Conservation (phyloP, 2,113 vertebrate genomes). For the Puntigrus tetrazona region DNA sequence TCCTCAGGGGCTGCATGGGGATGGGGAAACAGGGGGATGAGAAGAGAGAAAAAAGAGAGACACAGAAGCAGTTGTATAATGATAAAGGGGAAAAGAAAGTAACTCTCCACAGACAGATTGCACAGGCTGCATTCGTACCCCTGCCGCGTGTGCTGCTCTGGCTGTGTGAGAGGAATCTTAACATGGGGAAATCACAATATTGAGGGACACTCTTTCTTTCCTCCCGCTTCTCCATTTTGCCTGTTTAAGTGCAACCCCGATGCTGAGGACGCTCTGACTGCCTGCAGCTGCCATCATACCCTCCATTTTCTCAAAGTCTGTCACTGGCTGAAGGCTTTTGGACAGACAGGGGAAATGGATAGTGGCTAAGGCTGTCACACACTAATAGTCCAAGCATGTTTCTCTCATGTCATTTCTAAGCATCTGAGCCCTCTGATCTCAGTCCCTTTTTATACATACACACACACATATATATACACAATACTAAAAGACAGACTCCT, state of each 20-base stretch:
- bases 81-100: constrained; percentile 23
- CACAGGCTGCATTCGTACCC: constrained; percentile 51
- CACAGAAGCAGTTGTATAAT: constrained; percentile 50
- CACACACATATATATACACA: too few species aligned
- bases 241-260: constrained; percentile 25
- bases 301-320: not conserved
- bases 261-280: not conserved
- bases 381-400: constrained; percentile 22
- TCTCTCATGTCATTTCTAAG: constrained; percentile 41
- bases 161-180: constrained; percentile 67
- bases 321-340: constrained; percentile 10
- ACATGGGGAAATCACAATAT: constrained; percentile 68
- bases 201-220: constrained; percentile 2
- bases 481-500: not conserved
- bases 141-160: constrained; percentile 53
- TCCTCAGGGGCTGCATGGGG: constrained; percentile 59
- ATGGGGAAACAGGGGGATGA: constrained; percentile 58
- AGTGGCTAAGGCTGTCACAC: constrained; percentile 26
- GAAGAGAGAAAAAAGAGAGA: constrained; percentile 56
- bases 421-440: constrained; percentile 37
- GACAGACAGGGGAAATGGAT: constrained; percentile 42
- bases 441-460: too few species aligned
- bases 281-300: not conserved
- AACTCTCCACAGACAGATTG: constrained; percentile 55
- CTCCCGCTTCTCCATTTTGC: constrained; percentile 4